Evolutionary conservation across 2,113 vertebrate genomes (phyloP).

Genomic region (Dermatemys mawii): DNA sequence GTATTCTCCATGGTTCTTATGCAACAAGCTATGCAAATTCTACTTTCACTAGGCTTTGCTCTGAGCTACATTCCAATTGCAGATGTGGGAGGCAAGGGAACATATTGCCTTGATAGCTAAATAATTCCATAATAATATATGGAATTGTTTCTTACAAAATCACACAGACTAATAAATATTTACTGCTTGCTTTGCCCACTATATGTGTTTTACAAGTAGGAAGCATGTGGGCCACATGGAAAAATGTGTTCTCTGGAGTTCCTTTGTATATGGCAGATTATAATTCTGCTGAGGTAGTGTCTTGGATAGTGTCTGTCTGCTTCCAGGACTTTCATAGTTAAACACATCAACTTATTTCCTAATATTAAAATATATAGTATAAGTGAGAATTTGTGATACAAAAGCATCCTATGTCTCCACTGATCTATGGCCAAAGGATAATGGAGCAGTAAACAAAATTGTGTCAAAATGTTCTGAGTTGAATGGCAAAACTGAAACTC

Average conservation of each 20-base stretch:
- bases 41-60: constrained; percentile 42
- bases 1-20: constrained; percentile 50
- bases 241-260: background rate
- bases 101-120: background rate
- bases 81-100: background rate
- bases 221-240: constrained; percentile 19
- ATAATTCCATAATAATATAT: background rate
- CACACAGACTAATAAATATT: background rate
- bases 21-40: constrained; percentile 29
- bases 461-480: background rate
- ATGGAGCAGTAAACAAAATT: background rate
- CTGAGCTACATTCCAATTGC: constrained; percentile 42
- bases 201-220: constrained; percentile 11
- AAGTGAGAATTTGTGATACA: background rate
- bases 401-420: background rate
- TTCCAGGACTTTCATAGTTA: background rate
- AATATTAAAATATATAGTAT: background rate
- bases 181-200: constrained; percentile 21
- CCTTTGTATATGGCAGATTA: background rate
- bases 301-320: background rate
- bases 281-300: background rate
- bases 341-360: constrained; percentile 2
- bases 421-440: background rate
- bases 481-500: background rate
- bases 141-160: constrained; percentile 15